These are phyloP conservation scores for Leucozona laternaria DNA, from an alignment of 2,888 invertebrate genomes.

Conservation along the genomic window DNA sequence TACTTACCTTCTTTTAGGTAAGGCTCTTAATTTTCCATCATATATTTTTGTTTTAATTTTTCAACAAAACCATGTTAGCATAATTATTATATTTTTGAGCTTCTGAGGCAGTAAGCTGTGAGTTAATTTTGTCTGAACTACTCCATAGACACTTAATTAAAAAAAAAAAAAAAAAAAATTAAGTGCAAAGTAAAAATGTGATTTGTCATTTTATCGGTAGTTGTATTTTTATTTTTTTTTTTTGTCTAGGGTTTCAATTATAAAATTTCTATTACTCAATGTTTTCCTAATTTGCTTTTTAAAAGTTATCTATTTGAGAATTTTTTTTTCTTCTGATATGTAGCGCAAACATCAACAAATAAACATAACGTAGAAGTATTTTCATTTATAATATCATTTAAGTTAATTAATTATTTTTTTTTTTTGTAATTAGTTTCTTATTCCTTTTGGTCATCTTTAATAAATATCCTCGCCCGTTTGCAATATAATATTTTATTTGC, in stretches of 20 bases:
- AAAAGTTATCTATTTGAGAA: constrained; percentile 77
- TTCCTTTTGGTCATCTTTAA: constrained; percentile 71
- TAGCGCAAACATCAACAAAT: constrained; percentile 84
- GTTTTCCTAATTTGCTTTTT: constrained; percentile 73
- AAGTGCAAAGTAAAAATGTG: constrained; percentile 71
- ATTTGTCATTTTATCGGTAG: constrained; percentile 68
- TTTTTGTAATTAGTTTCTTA: constrained; percentile 46
- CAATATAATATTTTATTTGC: constrained; percentile 70
- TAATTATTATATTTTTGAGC: no score
- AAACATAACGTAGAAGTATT: constrained; percentile 77
- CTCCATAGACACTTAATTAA: constrained; percentile 14
- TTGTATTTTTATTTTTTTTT: constrained; percentile 69
- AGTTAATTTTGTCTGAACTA: not conserved
- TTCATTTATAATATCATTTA: constrained; percentile 67
- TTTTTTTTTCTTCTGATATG: constrained; percentile 83
- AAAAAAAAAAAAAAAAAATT: constrained; percentile 20
- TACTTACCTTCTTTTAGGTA: not conserved
- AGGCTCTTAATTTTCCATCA: no score
- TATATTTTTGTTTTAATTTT: not conserved
- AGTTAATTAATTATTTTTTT: constrained; percentile 65
- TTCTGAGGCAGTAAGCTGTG: no score
- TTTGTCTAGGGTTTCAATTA: constrained; percentile 62
- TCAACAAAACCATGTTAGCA: not conserved
- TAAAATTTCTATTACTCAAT: constrained; percentile 68
- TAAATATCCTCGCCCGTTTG: constrained; percentile 75